phyloP scores from a whole-genome alignment of 2,888 invertebrate species.

The Exocentrus adspersus region DNA sequence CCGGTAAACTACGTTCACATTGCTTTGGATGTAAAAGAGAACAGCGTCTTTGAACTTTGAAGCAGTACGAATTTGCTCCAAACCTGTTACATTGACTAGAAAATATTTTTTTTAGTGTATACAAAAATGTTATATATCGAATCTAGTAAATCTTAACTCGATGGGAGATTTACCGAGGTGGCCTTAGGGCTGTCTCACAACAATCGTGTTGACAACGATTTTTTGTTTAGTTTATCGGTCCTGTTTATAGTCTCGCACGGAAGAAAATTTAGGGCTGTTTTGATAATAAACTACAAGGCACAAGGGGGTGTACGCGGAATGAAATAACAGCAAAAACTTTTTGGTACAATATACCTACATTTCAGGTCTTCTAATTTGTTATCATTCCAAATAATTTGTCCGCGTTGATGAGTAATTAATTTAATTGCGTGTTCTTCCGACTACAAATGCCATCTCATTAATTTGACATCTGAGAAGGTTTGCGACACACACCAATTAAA shows the following conservation, averaged over 20 bases:
- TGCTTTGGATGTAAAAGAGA: too few species aligned
- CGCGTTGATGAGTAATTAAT: too few species aligned
- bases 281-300: background rate
- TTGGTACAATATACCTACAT: too few species aligned
- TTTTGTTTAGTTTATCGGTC: constrained; percentile 56
- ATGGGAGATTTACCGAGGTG: constrained; percentile 33
- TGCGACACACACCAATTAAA: constrained; percentile 3
- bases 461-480: constrained; percentile 2
- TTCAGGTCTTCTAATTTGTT: too few species aligned
- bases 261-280: constrained; percentile 12
- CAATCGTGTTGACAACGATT: constrained; percentile 49
- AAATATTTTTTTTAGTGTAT: background rate
- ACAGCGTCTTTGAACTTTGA: too few species aligned
- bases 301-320: too few species aligned
- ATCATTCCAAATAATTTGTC: too few species aligned
- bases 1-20: too few species aligned
- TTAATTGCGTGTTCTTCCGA: background rate
- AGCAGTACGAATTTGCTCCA: too few species aligned
- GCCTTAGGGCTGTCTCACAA: constrained; percentile 42
- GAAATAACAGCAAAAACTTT: too few species aligned
- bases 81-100: background rate
- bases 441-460: constrained; percentile 4
- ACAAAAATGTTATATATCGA: background rate
- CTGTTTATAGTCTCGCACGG: constrained; percentile 58
- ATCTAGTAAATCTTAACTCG: constrained; percentile 19